Evolutionary conservation across 2,888 invertebrate species (phyloP), one percentile per base, ranked within the genome.

Genomic region (Oscheius myriophilus): DNA sequence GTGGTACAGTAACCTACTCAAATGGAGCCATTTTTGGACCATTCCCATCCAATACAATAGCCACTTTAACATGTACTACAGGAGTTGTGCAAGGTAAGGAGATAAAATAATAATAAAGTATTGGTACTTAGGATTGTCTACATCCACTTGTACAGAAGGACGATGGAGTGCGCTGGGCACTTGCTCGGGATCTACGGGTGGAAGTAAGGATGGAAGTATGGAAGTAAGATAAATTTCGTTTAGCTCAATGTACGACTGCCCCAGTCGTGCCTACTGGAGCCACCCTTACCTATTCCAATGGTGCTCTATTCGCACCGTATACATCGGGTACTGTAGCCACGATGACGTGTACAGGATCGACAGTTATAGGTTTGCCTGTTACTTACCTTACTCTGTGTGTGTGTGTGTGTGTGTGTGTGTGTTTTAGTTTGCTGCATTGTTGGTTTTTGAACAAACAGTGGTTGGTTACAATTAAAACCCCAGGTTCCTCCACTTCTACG

Each of bases 261-360:
- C 76, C 76, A 12, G 23, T 62, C 42, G 67, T 64, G 14, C 70
- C 76, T 12, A 43, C 66, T 16, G 73, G 76, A 21, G 72, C 72
- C 4, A 73, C 71, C 4, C 23, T 71, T 25, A 72, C 70, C 3
- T 76, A 76, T 45, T 73, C 73, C 0, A 63, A 71, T 9, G 69
- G 68, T 21, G 11, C 51, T 18, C 59, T 45, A 18, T 70, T 72
- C 52, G 72, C 69, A 12, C 75, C 75, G 11, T 76, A 62, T 62
- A 57, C 68, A 46, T 26, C 65, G 46, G 75, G 75, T 67, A 64
- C 82, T 4, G 66, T 70, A 11, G 82, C 81, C 16, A 76, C 73
- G 2, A 65, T 82, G 11, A 66, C 52, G 11, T 81, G 82, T 66
- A 65, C 68, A 54, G 52, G 73, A 2, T 33, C 33, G 3, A 33